These are phyloP conservation scores for Agrilus cyanescens DNA, from an alignment of 2,888 invertebrate species.

Conservation along the genomic window DNA sequence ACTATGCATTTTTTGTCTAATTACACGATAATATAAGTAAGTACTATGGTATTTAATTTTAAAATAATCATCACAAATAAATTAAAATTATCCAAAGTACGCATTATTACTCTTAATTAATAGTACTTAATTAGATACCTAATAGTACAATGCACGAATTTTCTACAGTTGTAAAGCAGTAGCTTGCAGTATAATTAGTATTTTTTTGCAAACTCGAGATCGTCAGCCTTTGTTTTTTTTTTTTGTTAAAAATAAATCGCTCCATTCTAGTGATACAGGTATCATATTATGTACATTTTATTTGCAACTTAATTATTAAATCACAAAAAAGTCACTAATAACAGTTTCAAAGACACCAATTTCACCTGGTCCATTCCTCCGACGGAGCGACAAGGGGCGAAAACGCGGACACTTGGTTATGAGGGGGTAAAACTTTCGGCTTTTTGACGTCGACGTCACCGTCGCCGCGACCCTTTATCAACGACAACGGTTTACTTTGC, in stretches of 20 bases:
- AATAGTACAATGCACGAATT: too few relatives aligned
- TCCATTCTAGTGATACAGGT: too few relatives aligned
- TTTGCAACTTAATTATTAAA: constrained; percentile 6
- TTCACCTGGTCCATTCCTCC: constrained; percentile 58
- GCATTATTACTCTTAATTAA: too few relatives aligned
- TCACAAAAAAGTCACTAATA: neutral
- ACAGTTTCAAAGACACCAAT: constrained; percentile 14
- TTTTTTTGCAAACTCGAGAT: neutral
- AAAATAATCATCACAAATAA: too few relatives aligned
- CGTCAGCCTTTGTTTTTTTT: too few relatives aligned
- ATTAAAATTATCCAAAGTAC: too few relatives aligned
- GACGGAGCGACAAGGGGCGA: constrained; percentile 50
- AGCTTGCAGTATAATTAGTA: neutral
- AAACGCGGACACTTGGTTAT: constrained; percentile 53
- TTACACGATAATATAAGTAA: too few relatives aligned
- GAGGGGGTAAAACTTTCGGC: constrained; percentile 24
- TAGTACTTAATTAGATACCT: too few relatives aligned
- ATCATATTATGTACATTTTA: too few relatives aligned
- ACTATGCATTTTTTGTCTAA: too few relatives aligned
- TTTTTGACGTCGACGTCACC: constrained; percentile 17
- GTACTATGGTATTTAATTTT: too few relatives aligned
- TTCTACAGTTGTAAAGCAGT: neutral
- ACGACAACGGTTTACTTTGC: constrained; percentile 18
- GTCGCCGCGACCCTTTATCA: constrained; percentile 22
- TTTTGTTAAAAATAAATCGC: too few relatives aligned